Evolutionary conservation across 2,888 invertebrate genomes (phyloP).

Genomic region (Calameuta pallipes): DNA sequence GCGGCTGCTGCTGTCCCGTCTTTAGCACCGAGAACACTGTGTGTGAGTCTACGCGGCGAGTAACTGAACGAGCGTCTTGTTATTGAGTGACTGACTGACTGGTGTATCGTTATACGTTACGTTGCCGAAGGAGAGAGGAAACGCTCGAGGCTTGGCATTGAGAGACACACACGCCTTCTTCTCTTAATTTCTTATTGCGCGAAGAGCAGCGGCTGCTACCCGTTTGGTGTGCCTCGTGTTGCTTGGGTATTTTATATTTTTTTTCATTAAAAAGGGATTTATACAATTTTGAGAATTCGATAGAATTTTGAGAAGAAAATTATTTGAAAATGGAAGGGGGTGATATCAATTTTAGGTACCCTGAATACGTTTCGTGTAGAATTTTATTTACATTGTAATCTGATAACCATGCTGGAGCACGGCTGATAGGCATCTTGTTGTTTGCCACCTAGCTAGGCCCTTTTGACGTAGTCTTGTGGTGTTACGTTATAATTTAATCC

Average conservation of each 20-base stretch:
- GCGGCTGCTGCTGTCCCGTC: too few species aligned
- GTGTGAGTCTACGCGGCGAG: conserved; percentile 2
- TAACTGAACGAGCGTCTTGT: conserved; percentile 20
- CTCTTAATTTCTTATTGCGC: conserved; percentile 25
- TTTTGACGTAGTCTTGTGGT: background rate
- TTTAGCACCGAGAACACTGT: background rate
- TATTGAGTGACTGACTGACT: conserved; percentile 34
- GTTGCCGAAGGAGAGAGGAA: conserved; percentile 9
- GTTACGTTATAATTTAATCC: background rate
- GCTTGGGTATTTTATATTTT: too few species aligned
- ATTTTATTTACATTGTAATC: background rate
- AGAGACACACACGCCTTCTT: conserved; percentile 22
- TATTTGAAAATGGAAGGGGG: background rate
- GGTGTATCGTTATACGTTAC: conserved; percentile 20
- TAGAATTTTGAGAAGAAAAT: background rate
- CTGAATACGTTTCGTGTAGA: background rate
- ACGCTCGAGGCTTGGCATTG: conserved; percentile 11
- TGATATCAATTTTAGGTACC: background rate
- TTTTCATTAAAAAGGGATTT: background rate
- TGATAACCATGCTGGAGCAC: background rate
- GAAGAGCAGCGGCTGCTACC: conserved; percentile 4
- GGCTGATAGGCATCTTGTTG: background rate
- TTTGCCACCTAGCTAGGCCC: background rate
- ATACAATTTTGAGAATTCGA: background rate
- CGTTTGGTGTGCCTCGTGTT: too few species aligned